These are phyloP conservation scores for Myzus persicae DNA, from an alignment of 1,140 invertebrate species.

Conservation along the genomic window DNA sequence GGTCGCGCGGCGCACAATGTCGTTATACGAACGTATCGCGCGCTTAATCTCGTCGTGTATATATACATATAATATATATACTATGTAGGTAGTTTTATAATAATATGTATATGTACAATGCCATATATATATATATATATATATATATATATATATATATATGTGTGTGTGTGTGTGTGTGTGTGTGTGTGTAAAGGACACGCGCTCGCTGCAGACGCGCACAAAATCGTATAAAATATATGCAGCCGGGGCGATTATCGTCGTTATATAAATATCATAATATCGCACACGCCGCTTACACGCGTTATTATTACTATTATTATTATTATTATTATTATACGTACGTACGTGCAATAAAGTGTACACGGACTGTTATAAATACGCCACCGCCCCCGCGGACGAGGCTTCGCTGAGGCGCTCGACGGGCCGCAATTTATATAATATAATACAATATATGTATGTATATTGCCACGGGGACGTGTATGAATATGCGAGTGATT, in stretches of 20 bases:
- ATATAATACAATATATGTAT: neutral
- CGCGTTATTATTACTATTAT: neutral
- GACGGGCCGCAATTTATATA: neutral
- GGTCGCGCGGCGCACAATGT: no score
- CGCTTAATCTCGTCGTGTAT: neutral
- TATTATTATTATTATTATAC: no score
- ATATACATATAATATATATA: no score
- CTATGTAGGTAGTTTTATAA: no score
- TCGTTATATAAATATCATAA: slow-evolving; percentile 30
- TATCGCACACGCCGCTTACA: neutral
- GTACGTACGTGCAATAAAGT: neutral
- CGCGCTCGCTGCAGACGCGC: neutral
- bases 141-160: no score
- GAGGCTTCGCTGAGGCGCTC: slow-evolving; percentile 4
- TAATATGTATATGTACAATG: no score
- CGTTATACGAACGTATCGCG: neutral
- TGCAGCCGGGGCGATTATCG: slow-evolving; percentile 25
- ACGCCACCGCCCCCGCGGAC: neutral
- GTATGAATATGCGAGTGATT: slow-evolving; percentile 58
- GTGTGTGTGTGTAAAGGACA: neutral
- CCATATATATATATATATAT: no score
- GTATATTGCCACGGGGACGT: neutral
- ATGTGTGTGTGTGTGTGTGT: no score
- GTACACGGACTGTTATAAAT: neutral
- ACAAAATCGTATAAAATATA: no score